Conservation (phyloP, 2,113 vertebrate genomes). For the Arvicanthis niloticus region DNA sequence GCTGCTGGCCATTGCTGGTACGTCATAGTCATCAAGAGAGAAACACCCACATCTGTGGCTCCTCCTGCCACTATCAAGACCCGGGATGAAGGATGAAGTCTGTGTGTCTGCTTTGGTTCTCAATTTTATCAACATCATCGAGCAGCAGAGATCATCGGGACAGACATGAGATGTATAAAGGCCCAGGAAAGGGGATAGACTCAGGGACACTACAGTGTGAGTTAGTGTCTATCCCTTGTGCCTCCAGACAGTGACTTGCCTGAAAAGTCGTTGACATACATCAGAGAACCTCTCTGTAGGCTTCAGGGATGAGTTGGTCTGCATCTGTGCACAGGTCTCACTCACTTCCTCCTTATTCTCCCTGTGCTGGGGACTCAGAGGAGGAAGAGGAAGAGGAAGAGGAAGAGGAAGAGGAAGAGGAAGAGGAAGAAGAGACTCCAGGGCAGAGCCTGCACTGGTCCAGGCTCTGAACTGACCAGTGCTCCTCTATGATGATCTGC, state of each 20-base stretch:
- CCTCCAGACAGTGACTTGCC: neutral
- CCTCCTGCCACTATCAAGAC: neutral
- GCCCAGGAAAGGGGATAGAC: neutral
- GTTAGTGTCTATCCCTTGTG: neutral
- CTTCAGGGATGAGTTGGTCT: neutral
- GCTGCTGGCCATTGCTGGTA: neutral
- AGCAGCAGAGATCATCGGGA: neutral
- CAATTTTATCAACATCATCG: neutral
- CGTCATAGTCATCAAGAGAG: neutral
- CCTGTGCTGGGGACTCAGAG: accelerated
- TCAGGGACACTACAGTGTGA: neutral
- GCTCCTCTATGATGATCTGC: neutral
- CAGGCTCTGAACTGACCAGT: neutral
- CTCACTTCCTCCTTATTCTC: neutral
- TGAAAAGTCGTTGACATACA: neutral
- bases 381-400: too few species aligned
- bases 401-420: neutral
- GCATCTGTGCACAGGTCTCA: neutral
- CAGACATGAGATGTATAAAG: neutral
- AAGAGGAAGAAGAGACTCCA: neutral
- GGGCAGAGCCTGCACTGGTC: neutral
- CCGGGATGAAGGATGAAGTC: neutral
- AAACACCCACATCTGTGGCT: neutral
- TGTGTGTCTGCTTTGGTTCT: neutral
- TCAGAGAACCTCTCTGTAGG: neutral